A percentile compares a stretch with the other conserved stretches of the same genome.
Conservation (phyloP, 2,113 vertebrate genomes). For the Crotalus tigris region DNA sequence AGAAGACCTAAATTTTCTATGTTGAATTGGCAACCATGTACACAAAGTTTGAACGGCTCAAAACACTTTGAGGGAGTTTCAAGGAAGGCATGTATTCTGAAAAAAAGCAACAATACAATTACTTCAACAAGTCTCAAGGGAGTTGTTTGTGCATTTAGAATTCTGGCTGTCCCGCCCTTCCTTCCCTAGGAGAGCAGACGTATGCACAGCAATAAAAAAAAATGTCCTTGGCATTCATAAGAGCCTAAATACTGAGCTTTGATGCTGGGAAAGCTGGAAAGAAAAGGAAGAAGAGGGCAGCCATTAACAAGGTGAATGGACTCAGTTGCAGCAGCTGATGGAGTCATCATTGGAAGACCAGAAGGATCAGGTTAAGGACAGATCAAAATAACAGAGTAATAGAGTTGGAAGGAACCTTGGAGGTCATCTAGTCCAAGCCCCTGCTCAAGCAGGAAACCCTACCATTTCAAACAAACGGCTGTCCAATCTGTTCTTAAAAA, state of each 20-base stretch:
- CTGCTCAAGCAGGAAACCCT: background rate
- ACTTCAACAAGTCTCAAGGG: background rate
- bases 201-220: background rate
- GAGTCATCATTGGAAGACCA: background rate
- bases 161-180: background rate
- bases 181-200: background rate
- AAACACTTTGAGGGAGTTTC: background rate
- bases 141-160: background rate
- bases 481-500: background rate
- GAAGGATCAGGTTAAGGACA: background rate
- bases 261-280: background rate
- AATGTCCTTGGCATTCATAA: background rate
- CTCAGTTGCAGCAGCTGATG: background rate
- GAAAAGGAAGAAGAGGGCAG: background rate
- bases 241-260: background rate
- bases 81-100: background rate
- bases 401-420: background rate
- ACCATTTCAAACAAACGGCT: background rate
- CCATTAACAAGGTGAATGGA: background rate
- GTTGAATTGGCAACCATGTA: background rate
- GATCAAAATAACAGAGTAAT: background rate
- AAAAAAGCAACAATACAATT: background rate
- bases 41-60: background rate
- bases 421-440: background rate
- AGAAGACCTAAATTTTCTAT: background rate